Base-by-base conservation (phyloP, 2,888 invertebrate genomes). In the Drosophila subsilvestris region DNA sequence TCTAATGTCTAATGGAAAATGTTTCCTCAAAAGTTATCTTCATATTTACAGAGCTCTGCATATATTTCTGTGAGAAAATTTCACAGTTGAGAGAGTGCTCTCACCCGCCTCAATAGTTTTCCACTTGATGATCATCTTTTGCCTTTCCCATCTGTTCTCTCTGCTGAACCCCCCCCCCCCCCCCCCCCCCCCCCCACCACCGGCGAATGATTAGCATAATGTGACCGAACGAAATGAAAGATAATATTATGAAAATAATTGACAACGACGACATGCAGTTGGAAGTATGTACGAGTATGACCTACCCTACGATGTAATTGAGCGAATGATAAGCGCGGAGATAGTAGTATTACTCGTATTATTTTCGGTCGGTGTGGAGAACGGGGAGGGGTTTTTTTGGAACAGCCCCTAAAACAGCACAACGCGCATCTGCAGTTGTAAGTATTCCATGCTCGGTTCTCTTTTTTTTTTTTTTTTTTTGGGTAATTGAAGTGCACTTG, bases 401-500 rank as follows among this genome's bases (percentile, higher is more conserved):
- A 51, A 56, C 54, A 44, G 72, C 67, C 69, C 67, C 59, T 51
- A 47, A 47, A 45, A 50, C 37, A 12, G 12, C 42, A 32, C 32
- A 47, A 12, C 37, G 51, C 70, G 51, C 70, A 72, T 68, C 67
- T 68, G 70, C 70, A 72, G 45, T 48, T 61, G 22, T 55, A 50
- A 43, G 55, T 50, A 32, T 47, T 67, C 55, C 37, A 27, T 62
- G 22, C 32, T 25, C 22, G 14, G 6, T 17, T 9, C 32, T 29
- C 22, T 25, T 56, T 32, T 45, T 37, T 50, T 43, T 53, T 43
- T 45, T 37, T 49, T 32, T 53, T 53, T 43, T 43, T 37, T 71
- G 54, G 68, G 75, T 79, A 89, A 88, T 88, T 89, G 69, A 83
- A 89, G 86, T 79, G 85, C 81, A 90, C 89, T 89, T 83, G 90